phyloP scores from a whole-genome alignment of 2,113 vertebrate genomes.

The Alces alces region DNA sequence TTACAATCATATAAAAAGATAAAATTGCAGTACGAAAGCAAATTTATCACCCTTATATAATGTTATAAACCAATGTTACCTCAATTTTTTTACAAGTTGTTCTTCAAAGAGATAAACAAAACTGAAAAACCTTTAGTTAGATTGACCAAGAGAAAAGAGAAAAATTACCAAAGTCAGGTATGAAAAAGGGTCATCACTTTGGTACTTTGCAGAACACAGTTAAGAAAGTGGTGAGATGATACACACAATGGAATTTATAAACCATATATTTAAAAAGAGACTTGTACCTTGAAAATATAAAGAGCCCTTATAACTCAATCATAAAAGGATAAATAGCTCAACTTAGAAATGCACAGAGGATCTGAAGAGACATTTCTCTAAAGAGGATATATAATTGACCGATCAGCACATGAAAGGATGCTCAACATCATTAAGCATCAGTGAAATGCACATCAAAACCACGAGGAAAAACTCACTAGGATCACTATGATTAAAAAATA shows the following conservation, averaged over 20 bases:
- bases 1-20: background rate
- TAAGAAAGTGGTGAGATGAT: background rate
- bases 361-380: background rate
- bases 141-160: background rate
- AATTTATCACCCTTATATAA: background rate
- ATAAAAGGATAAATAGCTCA: background rate
- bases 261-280: background rate
- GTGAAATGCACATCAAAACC: background rate
- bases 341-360: background rate
- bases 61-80: background rate
- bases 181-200: background rate
- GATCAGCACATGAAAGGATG: background rate
- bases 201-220: background rate
- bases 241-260: background rate
- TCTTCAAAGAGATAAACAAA: background rate
- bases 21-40: background rate
- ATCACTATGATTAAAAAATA: background rate
- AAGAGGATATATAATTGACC: background rate
- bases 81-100: background rate
- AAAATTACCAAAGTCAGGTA: background rate
- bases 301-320: background rate
- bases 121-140: background rate
- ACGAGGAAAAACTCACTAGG: background rate
- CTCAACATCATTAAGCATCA: background rate
- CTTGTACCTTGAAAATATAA: background rate